Percentiles rank a stretch among this genome's conserved stretches.
These are phyloP conservation scores for Eristalis pertinax DNA, from an alignment of 2,888 invertebrate genomes.

Conservation along the genomic window DNA sequence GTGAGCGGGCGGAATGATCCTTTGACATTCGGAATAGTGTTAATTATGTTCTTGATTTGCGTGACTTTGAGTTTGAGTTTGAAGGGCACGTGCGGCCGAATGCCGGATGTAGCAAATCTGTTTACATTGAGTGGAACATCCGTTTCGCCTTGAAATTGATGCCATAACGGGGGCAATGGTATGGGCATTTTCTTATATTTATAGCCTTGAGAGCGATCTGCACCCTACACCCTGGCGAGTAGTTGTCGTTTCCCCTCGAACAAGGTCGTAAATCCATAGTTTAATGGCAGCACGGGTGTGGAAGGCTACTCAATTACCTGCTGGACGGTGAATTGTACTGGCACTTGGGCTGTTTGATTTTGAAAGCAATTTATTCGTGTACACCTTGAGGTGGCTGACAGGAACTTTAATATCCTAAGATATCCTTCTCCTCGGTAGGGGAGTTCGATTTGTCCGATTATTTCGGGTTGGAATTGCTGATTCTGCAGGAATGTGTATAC, in stretches of 20 bases:
- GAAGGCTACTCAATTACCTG: neutral
- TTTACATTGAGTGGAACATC: slow-evolving; percentile 17
- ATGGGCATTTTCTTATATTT: neutral
- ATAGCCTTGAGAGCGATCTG: neutral
- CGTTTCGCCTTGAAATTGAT: slow-evolving; percentile 2
- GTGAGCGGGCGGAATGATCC: slow-evolving; percentile 1
- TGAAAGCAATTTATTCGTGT: neutral
- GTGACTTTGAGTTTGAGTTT: slow-evolving; percentile 8
- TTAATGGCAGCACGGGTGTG: neutral
- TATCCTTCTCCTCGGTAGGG: neutral
- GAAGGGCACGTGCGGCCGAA: neutral
- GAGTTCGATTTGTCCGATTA: too few species aligned
- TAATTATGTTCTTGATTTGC: slow-evolving; percentile 26
- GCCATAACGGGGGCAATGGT: neutral
- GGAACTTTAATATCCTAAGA: neutral
- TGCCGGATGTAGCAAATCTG: slow-evolving; percentile 24
- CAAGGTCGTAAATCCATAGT: neutral
- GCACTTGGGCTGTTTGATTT: neutral
- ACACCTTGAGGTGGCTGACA: neutral
- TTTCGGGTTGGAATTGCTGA: too few species aligned
- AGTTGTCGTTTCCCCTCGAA: neutral
- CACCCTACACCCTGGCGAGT: neutral
- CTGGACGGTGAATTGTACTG: neutral
- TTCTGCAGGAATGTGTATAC: too few species aligned
- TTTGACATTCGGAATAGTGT: slow-evolving; percentile 17